Evolutionary conservation across 2,113 vertebrate species (phyloP).

Genomic region (Zosterops hypoxanthus): DNA sequence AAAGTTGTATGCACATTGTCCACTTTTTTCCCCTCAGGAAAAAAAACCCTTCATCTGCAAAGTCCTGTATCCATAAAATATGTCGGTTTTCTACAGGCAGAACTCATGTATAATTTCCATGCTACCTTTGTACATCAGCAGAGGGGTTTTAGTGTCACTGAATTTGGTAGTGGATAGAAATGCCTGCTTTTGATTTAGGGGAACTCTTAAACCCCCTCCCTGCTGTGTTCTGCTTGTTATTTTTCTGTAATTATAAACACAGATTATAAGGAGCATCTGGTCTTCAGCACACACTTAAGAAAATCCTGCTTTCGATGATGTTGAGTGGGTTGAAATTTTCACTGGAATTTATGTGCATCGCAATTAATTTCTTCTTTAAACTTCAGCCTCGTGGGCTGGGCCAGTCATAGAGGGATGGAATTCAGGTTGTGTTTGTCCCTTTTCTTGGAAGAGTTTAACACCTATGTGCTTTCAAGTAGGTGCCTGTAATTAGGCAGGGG

Average conservation of each 20-base stretch:
- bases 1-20: neutral
- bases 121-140: neutral
- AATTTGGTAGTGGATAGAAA: neutral
- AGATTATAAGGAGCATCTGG: neutral
- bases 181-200: neutral
- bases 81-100: neutral
- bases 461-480: neutral
- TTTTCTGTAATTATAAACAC: neutral
- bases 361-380: neutral
- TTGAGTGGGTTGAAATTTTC: neutral
- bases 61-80: neutral
- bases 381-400: neutral
- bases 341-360: neutral
- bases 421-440: neutral
- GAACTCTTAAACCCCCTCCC: neutral
- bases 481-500: neutral
- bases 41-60: neutral
- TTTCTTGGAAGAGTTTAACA: neutral
- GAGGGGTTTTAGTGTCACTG: neutral
- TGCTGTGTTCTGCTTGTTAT: neutral
- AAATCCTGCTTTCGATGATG: neutral
- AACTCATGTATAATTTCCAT: neutral
- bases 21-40: neutral
- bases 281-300: neutral
- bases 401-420: neutral